Base-by-base conservation (phyloP, 2,797 vertebrate genomes). In the Saxicola maurus region DNA sequence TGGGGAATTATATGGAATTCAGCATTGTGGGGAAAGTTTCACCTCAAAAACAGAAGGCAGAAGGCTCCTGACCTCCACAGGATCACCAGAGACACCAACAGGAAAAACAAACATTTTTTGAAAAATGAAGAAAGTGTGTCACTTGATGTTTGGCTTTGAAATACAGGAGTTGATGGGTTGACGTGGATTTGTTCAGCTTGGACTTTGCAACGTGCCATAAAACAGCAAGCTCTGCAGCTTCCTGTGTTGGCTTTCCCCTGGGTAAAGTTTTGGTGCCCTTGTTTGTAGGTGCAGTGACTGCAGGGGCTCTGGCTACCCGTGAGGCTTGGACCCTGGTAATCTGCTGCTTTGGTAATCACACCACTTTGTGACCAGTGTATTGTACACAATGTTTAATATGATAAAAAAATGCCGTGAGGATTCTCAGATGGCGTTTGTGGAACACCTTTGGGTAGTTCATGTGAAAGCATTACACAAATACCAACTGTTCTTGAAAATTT, bases 301-400 rank as follows among this genome's bases (percentile, higher is more conserved):
- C 20, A 2, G 15, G 19, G 23, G 2, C 64, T 62, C n/a, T 33
- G 20, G 24, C 21, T 10, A 0, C 27, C 24, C 0, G 0, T 35
- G 45, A 17, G 14, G 3, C 15, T 53, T 24, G 40, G 27, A 33
- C 31, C 0, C 2, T 21, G 5, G 4, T 43, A 5, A 48, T 62
- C 12, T 49, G 19, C 48, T 1, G 5, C 13, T 49, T 59, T 13
- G 28, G 45, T 31, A 13, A 13, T 60, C 5, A 8, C 23, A 11
- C 6, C 23, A 27, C 31, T 46, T 28, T 33, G 30, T 43, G 46
- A 56, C 4, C 11, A 12, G 11, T 33, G 62, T 30, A 11, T 42
- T 49, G 31, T 24, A 38, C 7, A 16, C 24, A 17, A 13, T 40
- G 5, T 7, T 0, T 40, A 13, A 16, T 5, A 7, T 2, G 13